These are phyloP conservation scores for Protonemura montana DNA, from an alignment of 2,888 invertebrate genomes.

Conservation along the genomic window DNA sequence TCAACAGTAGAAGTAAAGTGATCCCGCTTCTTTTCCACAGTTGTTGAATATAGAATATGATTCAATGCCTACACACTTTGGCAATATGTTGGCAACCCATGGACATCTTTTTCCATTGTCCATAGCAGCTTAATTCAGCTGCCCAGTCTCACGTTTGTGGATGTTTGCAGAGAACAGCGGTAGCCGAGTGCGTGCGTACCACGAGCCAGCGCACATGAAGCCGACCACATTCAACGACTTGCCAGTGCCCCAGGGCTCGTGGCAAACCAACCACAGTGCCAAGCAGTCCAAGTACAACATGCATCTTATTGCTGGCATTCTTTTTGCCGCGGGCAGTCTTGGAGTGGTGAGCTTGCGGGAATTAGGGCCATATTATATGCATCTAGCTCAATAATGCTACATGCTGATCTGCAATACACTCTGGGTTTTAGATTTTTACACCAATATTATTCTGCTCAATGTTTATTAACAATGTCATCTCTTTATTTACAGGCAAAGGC, in stretches of 20 bases:
- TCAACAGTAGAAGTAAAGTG: too few relatives aligned
- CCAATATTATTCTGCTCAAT: background rate
- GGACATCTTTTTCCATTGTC: too few relatives aligned
- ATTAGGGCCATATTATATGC: too few relatives aligned
- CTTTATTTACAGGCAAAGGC: constrained; percentile 65
- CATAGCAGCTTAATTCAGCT: too few relatives aligned
- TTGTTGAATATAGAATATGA: too few relatives aligned
- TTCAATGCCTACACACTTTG: too few relatives aligned
- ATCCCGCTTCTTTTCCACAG: too few relatives aligned
- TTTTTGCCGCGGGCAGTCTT: constrained; percentile 61
- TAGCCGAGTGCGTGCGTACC: constrained; percentile 46
- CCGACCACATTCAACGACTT: constrained; percentile 75
- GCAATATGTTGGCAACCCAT: too few relatives aligned
- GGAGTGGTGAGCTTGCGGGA: constrained; percentile 58
- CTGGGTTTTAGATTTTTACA: too few relatives aligned
- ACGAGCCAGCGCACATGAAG: constrained; percentile 50
- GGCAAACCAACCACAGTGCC: constrained; percentile 73
- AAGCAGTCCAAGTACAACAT: constrained; percentile 75
- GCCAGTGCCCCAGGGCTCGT: constrained; percentile 79
- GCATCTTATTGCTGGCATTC: constrained; percentile 67
- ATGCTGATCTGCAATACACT: too few relatives aligned
- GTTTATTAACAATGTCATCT: background rate
- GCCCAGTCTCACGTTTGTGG: background rate
- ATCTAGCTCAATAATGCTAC: too few relatives aligned
- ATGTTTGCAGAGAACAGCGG: constrained; percentile 21